Conservation (phyloP, 2,113 vertebrate species). For the Hippocampus abdominalis region DNA sequence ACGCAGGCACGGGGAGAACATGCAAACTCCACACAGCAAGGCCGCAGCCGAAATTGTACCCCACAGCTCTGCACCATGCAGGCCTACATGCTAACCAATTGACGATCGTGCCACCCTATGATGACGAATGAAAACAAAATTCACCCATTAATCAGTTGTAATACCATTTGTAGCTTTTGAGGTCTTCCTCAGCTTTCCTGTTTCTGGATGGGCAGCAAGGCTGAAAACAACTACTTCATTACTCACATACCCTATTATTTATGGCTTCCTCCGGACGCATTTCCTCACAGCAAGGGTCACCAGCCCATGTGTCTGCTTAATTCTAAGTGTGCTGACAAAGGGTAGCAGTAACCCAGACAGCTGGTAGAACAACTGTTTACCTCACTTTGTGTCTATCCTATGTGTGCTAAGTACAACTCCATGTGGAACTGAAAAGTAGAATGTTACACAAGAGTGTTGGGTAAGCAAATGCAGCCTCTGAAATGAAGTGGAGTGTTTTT, state of each 20-base stretch:
- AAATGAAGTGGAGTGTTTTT: slow-evolving; percentile 14
- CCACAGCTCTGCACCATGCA: too few relatives aligned
- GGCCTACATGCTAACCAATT: too few relatives aligned
- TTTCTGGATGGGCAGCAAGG: slow-evolving; percentile 62
- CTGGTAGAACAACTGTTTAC: slow-evolving; percentile 52
- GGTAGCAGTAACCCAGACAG: slow-evolving; percentile 31
- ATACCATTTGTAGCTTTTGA: slow-evolving; percentile 1
- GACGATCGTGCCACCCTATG: too few relatives aligned
- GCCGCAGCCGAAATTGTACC: too few relatives aligned
- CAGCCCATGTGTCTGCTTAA: slow-evolving; percentile 40
- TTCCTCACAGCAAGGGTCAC: slow-evolving; percentile 54
- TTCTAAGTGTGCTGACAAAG: slow-evolving; percentile 35
- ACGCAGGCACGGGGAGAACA: too few relatives aligned
- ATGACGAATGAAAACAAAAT: slow-evolving; percentile 37
- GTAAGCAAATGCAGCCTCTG: slow-evolving; percentile 21
- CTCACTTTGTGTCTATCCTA: slow-evolving; percentile 46
- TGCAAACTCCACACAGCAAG: too few relatives aligned
- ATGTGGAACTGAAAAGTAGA: slow-evolving; percentile 26
- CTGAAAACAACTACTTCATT: slow-evolving; percentile 72
- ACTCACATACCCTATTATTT: slow-evolving; percentile 70
- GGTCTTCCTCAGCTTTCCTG: slow-evolving; percentile 39
- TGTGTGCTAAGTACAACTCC: slow-evolving; percentile 33
- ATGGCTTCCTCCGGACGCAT: slow-evolving; percentile 66
- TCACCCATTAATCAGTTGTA: slow-evolving; percentile 47
- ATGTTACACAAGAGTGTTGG: slow-evolving; percentile 29